These are phyloP conservation scores for Nasonia longicornis DNA, from an alignment of 1,140 invertebrate genomes.

Conservation along the genomic window DNA sequence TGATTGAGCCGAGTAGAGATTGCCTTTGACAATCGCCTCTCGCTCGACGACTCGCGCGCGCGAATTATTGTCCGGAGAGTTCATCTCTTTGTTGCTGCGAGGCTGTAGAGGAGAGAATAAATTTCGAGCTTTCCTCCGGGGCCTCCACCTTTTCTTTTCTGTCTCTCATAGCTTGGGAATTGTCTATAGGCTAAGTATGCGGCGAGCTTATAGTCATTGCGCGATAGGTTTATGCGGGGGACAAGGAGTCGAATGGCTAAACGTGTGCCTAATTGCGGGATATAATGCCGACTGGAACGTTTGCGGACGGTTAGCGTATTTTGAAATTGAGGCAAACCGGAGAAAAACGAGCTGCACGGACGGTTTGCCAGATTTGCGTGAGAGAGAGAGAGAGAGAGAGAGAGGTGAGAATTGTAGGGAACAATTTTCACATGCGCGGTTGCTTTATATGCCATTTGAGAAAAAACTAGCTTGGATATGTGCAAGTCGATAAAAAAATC, in stretches of 20 bases:
- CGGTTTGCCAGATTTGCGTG: background rate
- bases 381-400: background rate
- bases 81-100: background rate
- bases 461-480: no score
- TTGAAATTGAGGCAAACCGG: background rate
- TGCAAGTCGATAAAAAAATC: no score
- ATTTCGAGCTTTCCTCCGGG: background rate
- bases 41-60: background rate
- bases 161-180: no score
- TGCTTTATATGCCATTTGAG: no score
- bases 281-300: background rate
- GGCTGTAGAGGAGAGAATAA: background rate
- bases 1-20: background rate
- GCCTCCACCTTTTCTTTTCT: conserved; percentile 2
- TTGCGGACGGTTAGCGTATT: background rate
- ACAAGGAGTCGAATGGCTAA: background rate
- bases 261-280: conserved; percentile 20
- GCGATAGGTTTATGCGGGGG: background rate
- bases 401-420: no score
- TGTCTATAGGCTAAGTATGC: background rate
- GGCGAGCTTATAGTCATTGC: background rate
- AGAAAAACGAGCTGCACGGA: background rate
- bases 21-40: conserved; percentile 19
- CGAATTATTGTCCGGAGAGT: conserved; percentile 12
- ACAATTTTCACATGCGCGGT: no score